Conservation (phyloP, 1,140 invertebrate genomes). For the Sarcophaga peregrina region DNA sequence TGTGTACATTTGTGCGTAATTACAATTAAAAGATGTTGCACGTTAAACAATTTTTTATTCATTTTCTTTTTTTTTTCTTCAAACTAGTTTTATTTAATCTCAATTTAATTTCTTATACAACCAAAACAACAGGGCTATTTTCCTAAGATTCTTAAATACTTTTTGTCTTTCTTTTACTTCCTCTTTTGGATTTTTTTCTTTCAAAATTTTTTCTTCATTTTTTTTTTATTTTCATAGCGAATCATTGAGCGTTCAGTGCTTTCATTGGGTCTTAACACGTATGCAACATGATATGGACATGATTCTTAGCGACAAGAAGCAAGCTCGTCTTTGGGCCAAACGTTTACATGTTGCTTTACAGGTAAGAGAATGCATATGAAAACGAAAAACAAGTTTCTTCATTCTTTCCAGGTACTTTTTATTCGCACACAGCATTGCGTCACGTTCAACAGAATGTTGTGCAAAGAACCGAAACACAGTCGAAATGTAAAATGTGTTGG, state of each 20-base stretch:
- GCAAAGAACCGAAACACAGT: no score
- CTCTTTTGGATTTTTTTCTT: not conserved
- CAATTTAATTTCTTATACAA: slow-evolving; percentile 4
- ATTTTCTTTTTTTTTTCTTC: not conserved
- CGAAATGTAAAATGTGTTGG: not conserved
- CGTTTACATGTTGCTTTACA: slow-evolving; percentile 83
- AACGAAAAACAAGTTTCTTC: not conserved
- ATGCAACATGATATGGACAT: slow-evolving; percentile 91
- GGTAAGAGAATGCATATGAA: slow-evolving; percentile 64
- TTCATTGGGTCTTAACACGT: slow-evolving; percentile 93
- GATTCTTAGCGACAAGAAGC: slow-evolving; percentile 88
- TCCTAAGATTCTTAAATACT: not conserved
- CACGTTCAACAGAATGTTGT: no score
- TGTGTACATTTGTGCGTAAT: no score
- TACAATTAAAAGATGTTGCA: no score
- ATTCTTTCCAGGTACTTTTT: not conserved
- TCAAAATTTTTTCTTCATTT: slow-evolving; percentile 42
- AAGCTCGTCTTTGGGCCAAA: slow-evolving; percentile 82
- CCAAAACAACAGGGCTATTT: not conserved
- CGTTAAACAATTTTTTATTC: not conserved
- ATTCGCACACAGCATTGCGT: no score
- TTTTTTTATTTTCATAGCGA: slow-evolving; percentile 72
- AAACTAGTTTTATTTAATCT: not conserved
- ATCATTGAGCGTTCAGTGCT: slow-evolving; percentile 88
- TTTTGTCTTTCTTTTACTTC: not conserved